Evolutionary conservation across 37 sponge, comb jelly and placozoan genomes (phyloP), one percentile per base, ranked within the genome.

Genomic region (Axinella damicornis): DNA sequence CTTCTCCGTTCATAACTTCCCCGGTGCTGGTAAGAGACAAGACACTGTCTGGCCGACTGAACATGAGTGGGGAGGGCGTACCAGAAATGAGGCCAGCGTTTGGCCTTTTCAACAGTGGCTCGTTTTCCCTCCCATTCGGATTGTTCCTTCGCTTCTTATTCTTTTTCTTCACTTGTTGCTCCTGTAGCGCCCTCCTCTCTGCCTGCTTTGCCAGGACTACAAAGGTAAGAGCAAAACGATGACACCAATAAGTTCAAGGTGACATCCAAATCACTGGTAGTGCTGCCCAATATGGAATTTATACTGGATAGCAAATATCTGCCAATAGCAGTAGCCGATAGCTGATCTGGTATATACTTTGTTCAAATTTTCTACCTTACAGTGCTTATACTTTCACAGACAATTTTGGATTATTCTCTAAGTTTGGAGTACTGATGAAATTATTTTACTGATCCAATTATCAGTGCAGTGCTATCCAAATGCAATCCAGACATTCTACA

Each of bases 131-230:
- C 22, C 69, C 73, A 17, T 72, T 86, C 37, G 70, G 63, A 77
- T 41, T 33, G 46, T 39, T 37, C 38, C 32, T 79, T 22, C 69
- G 69, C 71, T 84, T 88, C 64, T 80, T 84, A 46, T 60, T 78
- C 71, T 79, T 79, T 40, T 60, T 83, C 41, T 35, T 63, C 27
- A 65, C 27, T 60, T 76, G 77, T 78, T 74, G 89, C 73, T 57
- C 74, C 37, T 79, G 79, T 53, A 53, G 55, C 14, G 75, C 68
- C 60, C 79, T 84, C 70, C 69, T 71, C 65, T 94, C 94, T 25
- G 87, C 85, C 75, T 94, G 90, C 74, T 80, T 82, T 27, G 90
- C 88, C 74, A 94, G 35, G 53, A 94, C 94, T 94, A 67, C 38
- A 80, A 15, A 57, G 41, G 57, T 22, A 72, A 16, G 15, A 37